A percentile compares a stretch with the other conserved stretches of the same genome.
Evolutionary conservation across 2,888 invertebrate species (phyloP).

Genomic region (Acheta domesticus): DNA sequence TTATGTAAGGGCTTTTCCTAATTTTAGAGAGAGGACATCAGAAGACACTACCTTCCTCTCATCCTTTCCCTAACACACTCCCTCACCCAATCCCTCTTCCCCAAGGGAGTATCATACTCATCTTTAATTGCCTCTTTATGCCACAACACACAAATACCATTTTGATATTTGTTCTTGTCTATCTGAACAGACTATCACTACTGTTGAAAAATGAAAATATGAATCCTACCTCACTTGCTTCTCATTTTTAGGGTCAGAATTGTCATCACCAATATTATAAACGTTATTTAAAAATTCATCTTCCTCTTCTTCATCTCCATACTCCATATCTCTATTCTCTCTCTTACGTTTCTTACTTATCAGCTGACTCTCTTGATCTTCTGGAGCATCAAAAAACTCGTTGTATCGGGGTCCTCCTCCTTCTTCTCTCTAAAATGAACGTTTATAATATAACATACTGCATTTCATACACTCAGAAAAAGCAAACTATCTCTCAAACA

Average conservation of each 20-base stretch:
- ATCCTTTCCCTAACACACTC: too few species aligned
- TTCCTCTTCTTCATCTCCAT: slow-evolving; percentile 36
- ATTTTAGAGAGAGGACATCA: too few species aligned
- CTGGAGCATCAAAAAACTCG: slow-evolving; percentile 62
- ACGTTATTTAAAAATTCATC: slow-evolving; percentile 32
- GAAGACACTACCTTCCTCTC: too few species aligned
- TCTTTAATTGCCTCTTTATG: too few species aligned
- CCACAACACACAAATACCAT: too few species aligned
- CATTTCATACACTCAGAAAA: too few species aligned
- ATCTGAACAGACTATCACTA: too few species aligned
- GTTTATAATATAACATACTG: background rate
- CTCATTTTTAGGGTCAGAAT: slow-evolving; percentile 18
- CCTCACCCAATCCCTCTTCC: too few species aligned
- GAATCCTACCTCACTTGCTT: slow-evolving; percentile 20
- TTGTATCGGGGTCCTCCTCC: slow-evolving; percentile 45
- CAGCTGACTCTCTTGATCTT: slow-evolving; percentile 33
- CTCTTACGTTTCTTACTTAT: slow-evolving; percentile 5
- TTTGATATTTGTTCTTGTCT: too few species aligned
- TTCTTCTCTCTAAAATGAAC: slow-evolving; percentile 24
- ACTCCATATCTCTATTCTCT: slow-evolving; percentile 21
- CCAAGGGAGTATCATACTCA: too few species aligned
- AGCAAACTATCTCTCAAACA: too few species aligned
- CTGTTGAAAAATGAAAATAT: background rate
- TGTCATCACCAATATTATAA: slow-evolving; percentile 28
- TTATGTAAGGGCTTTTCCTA: too few species aligned